phyloP scores from a whole-genome alignment of 1,140 invertebrate genomes.

The Asobara japonica region DNA sequence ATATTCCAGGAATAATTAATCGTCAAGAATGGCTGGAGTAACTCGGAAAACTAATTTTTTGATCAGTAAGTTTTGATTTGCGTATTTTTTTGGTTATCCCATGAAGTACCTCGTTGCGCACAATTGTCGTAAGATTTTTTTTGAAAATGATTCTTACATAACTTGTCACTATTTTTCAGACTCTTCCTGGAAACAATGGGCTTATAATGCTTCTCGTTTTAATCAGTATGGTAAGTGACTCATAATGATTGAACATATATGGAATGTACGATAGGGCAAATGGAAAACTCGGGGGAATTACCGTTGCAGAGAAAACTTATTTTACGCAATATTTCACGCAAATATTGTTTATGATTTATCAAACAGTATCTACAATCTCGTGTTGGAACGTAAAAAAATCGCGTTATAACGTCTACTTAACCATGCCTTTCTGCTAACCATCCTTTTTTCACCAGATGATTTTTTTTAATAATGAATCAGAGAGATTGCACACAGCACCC shows the following conservation, averaged over 20 bases:
- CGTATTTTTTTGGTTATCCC: no score
- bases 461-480: no score
- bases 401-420: no score
- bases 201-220: conserved; percentile 76
- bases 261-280: not conserved
- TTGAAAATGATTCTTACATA: conserved; percentile 45
- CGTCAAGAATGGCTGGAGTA: not conserved
- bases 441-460: no score
- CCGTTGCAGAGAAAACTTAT: no score
- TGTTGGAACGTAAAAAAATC: no score
- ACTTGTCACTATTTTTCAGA: conserved; percentile 64
- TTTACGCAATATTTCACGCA: no score
- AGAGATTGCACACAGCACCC: no score
- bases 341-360: no score
- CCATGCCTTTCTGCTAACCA: no score
- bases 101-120: not conserved
- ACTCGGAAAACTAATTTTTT: not conserved
- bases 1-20: not conserved
- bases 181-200: conserved; percentile 70
- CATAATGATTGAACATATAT: conserved; percentile 5
- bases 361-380: no score
- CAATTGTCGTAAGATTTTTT: not conserved
- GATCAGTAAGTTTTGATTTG: conserved; percentile 1
- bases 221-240: conserved; percentile 75
- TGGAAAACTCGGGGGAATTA: no score